Percentiles rank a stretch among this genome's conserved stretches.
Conservation (phyloP, 1,140 invertebrate species). For the Zaprionus nigranus region DNA sequence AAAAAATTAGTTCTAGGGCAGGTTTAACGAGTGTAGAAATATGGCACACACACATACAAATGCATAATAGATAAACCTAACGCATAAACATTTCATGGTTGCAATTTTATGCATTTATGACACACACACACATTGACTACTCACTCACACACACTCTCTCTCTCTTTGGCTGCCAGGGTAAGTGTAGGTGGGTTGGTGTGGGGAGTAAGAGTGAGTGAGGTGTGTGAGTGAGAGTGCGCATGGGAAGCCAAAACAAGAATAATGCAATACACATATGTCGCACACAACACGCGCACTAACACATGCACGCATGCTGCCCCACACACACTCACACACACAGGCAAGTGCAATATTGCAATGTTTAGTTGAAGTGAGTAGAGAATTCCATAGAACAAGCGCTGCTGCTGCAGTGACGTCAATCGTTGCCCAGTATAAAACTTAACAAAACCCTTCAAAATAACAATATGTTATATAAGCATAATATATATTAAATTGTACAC, state of each 20-base stretch:
- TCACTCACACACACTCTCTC: conserved; percentile 16
- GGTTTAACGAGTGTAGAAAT: conserved; percentile 30
- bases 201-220: conserved; percentile 19
- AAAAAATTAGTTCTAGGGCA: conserved; percentile 66
- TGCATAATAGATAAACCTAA: conserved; percentile 60
- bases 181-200: background rate
- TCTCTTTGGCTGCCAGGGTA: conserved; percentile 1
- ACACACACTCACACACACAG: conserved; percentile 46
- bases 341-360: conserved; percentile 46
- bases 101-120: conserved; percentile 82
- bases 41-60: conserved; percentile 10
- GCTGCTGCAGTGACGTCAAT: conserved; percentile 64
- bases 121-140: conserved; percentile 25
- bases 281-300: conserved; percentile 71
- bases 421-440: conserved; percentile 50
- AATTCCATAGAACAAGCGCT: conserved; percentile 65
- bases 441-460: conserved; percentile 10
- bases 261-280: conserved; percentile 78
- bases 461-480: background rate
- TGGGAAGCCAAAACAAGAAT: conserved; percentile 74
- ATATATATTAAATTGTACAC: background rate
- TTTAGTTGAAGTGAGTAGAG: conserved; percentile 26
- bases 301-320: conserved; percentile 57
- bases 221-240: conserved; percentile 50
- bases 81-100: conserved; percentile 56